Base-by-base conservation (phyloP, 2,888 invertebrate genomes). In the Itoplectis maculator region DNA sequence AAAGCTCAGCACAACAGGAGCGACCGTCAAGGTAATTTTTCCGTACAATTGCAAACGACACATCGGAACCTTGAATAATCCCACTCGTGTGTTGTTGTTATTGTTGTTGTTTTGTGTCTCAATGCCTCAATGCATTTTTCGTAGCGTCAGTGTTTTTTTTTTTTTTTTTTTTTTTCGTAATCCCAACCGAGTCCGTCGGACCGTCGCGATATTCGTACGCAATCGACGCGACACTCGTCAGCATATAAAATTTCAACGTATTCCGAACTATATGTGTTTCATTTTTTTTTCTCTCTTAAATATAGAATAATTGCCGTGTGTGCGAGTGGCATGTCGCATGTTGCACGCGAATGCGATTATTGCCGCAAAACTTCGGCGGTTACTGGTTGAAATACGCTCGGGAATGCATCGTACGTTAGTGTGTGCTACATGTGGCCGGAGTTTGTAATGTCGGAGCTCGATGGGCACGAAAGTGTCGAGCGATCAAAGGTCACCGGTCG, bases 1-100 rank as follows among this genome's bases (percentile, higher is more conserved):
- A 92, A 92, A 92, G 91, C 90, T 88, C 92, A 91, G 86, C 91
- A 92, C 89, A 91, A 88, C 92, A 91, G 90, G 90, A 90, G 90
- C 90, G 91, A 92, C 85, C 89, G 90, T 82, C 92, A 91, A 92
- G 92, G 92, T 92, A 92, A 92, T 88, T 84, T 79, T 77, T 51
- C 81, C 79, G 59, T 81, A 59, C 49, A n/a, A 73, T 75, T 42
- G 76, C n/a, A 37, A 76, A 59, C 68, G 72, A 78, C 51, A 61
- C 75, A 69, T 13, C 37, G 61, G 20, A 79, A 79, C 40, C 63
- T 74, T 65, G 47, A 76, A 61, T 11, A 3, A 18, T 59, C 65
- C n/a, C 63, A 45, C 45, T 15, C 56, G 40, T 70, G 45, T 73
- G 15, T 45, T 61, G 6, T 35, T 29, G 61, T n/a, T n/a, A n/a